These are phyloP conservation scores for Subacronicta megacephala DNA, from an alignment of 2,888 invertebrate genomes.

Conservation along the genomic window DNA sequence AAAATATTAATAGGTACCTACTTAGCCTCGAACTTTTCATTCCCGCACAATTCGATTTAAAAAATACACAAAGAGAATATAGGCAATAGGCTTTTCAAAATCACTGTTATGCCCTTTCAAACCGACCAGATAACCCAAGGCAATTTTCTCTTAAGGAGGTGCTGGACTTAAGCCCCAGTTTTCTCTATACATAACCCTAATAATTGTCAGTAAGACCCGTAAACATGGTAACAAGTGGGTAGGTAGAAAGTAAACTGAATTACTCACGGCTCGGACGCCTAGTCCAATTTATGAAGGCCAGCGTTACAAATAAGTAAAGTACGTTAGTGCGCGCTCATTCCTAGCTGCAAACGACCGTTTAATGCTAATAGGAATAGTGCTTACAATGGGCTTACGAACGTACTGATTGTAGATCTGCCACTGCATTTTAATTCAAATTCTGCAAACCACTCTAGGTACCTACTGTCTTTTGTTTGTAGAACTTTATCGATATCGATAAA, in stretches of 20 bases:
- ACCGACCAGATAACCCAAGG: constrained; percentile 33
- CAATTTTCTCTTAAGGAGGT: constrained; percentile 46
- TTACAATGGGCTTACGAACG: constrained; percentile 76
- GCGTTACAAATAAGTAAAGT: constrained; percentile 68
- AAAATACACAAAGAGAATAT: constrained; percentile 23
- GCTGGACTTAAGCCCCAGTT: constrained; percentile 24
- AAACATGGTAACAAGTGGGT: constrained; percentile 49
- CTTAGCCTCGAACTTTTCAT: constrained; percentile 18
- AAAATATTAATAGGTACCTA: too few species aligned
- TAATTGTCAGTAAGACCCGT: constrained; percentile 51
- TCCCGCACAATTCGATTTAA: constrained; percentile 30
- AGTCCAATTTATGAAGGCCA: constrained; percentile 71
- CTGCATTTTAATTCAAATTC: constrained; percentile 44
- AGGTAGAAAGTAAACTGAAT: constrained; percentile 58
- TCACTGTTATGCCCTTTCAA: constrained; percentile 29
- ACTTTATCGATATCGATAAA: constrained; percentile 13
- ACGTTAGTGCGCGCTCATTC: constrained; percentile 55
- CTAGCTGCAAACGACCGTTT: constrained; percentile 72
- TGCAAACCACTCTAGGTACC: constrained; percentile 18
- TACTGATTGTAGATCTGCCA: constrained; percentile 61
- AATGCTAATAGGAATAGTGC: constrained; percentile 78
- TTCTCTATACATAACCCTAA: constrained; percentile 48
- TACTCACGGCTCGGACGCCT: constrained; percentile 65
- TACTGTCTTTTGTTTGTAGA: constrained; percentile 4
- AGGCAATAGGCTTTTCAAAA: constrained; percentile 26